Evolutionary conservation across 2,888 invertebrate species (phyloP), one percentile per base, ranked within the genome.

Genomic region (Gisinianus flammeolus): DNA sequence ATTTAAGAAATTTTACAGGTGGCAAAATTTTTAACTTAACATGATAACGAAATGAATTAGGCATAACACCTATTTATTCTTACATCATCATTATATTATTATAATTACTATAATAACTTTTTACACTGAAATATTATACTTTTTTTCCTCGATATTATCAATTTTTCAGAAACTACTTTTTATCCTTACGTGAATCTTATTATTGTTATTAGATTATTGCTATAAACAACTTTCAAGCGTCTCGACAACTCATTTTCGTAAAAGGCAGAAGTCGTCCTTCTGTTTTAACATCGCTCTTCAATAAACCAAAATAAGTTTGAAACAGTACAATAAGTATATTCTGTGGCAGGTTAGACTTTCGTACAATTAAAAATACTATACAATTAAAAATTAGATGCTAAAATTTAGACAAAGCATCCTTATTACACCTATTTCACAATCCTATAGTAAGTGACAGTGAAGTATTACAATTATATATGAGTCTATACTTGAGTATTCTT

Each of bases 191-290:
- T n/a, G n/a, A n/a, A n/a, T n/a, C n/a, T n/a, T n/a, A n/a, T n/a
- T n/a, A n/a, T n/a, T n/a, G n/a, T n/a, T n/a, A n/a, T n/a, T n/a
- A n/a, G n/a, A n/a, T n/a, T n/a, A n/a, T 62, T 2, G n/a, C n/a
- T 5, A 54, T 54, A n/a, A 22, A 26, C 8, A 62, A 5, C 22
- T 62, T 24, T 24, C 33, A 68, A 22, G 35, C 35, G 10, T 35
- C 35, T 35, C 31, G n/a, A 22, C n/a, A 74, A 52, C 66, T 74
- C 74, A 74, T 74, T 66, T 74, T 74, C 62, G 74, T 66, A 30
- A 62, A 58, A 62, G 62, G 64, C 35, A 62, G 31, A 62, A 62
- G 64, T 22, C n/a, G n/a, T n/a, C n/a, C n/a, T n/a, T n/a, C n/a
- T n/a, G n/a, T n/a, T 6, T n/a, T 52, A 72, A 58, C 24, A 3